These are phyloP conservation scores for Phortica variegata DNA, from an alignment of 1,140 invertebrate species.

Conservation along the genomic window DNA sequence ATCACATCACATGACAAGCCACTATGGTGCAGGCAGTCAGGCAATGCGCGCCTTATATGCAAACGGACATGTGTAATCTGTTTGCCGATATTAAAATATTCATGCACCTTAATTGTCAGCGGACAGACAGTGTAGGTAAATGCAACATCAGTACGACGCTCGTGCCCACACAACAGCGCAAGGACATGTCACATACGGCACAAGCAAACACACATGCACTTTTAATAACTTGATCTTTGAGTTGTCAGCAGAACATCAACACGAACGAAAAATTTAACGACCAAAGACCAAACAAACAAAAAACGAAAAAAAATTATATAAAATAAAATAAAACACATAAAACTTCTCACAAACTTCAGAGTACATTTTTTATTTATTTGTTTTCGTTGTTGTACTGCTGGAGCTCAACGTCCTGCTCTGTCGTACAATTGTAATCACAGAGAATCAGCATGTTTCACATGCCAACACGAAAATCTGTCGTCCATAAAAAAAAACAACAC, in stretches of 20 bases:
- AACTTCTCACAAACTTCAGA: too few relatives aligned
- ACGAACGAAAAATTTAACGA: conserved; percentile 51
- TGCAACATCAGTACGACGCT: background rate
- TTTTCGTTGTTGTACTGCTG: conserved; percentile 29
- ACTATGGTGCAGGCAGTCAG: too few relatives aligned
- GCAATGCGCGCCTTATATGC: too few relatives aligned
- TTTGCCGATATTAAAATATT: conserved; percentile 54
- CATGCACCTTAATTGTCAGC: conserved; percentile 54
- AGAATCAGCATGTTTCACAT: conserved; percentile 53
- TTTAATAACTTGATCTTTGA: conserved; percentile 54
- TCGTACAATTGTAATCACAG: conserved; percentile 49
- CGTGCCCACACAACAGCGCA: conserved; percentile 10
- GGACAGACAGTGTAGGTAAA: conserved; percentile 10
- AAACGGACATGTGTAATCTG: conserved; percentile 53
- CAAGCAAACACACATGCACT: conserved; percentile 19
- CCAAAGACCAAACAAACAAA: too few relatives aligned
- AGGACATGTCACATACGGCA: conserved; percentile 3
- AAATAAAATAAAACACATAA: too few relatives aligned
- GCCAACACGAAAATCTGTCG: conserved; percentile 53
- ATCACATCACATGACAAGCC: too few relatives aligned
- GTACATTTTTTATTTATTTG: conserved; percentile 50
- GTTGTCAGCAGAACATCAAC: conserved; percentile 53
- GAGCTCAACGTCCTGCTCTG: conserved; percentile 10
- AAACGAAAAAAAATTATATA: too few relatives aligned
- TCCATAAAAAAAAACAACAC: conserved; percentile 51